A percentile compares a stretch with the other conserved stretches of the same genome.
phyloP scores from a whole-genome alignment of 1,140 invertebrate genomes.

The Drosophila auraria region DNA sequence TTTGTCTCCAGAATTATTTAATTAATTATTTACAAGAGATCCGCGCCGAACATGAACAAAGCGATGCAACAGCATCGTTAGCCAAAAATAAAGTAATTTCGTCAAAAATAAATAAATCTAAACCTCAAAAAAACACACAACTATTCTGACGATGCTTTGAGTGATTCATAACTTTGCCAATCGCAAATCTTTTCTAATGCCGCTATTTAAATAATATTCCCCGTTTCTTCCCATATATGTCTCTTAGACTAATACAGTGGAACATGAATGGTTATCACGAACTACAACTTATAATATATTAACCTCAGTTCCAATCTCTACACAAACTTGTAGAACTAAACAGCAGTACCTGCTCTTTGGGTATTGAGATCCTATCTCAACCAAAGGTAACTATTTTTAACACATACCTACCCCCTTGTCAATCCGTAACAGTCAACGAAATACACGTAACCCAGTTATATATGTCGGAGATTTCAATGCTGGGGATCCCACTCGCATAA shows the following conservation, averaged over 20 bases:
- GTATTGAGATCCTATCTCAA: conserved; percentile 15
- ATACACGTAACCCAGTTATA: conserved; percentile 1
- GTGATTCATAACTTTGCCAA: not conserved
- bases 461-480: conserved; percentile 32
- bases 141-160: not conserved
- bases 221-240: conserved; percentile 3
- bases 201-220: not conserved
- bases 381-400: conserved; percentile 23
- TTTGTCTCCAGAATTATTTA: too few relatives aligned
- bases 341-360: conserved; percentile 10
- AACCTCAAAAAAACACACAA: not conserved
- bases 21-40: conserved; percentile 1
- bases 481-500: conserved; percentile 18
- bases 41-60: not conserved
- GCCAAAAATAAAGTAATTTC: not conserved
- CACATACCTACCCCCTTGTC: conserved; percentile 15
- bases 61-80: not conserved
- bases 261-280: conserved; percentile 1
- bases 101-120: not conserved
- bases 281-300: conserved; percentile 7
- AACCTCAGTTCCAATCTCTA: not conserved
- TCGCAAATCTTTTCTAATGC: not conserved
- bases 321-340: not conserved
- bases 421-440: conserved; percentile 7
- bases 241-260: conserved; percentile 5